phyloP scores from a whole-genome alignment of 2,888 invertebrate genomes.

The Creontiades dilutus region DNA sequence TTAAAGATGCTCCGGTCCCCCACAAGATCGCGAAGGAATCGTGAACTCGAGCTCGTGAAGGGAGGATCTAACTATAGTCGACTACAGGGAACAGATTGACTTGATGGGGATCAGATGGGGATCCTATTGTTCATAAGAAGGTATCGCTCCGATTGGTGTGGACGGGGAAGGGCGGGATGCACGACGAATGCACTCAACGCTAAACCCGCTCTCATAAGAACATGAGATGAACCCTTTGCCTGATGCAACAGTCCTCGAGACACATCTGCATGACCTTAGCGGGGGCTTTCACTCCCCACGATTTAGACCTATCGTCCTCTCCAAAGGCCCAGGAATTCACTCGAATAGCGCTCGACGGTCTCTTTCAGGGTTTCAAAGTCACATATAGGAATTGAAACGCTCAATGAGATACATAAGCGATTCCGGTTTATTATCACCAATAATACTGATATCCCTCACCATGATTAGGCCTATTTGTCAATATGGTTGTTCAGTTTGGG shows the following conservation, averaged over 20 bases:
- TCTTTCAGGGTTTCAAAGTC: neutral
- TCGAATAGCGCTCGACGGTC: neutral
- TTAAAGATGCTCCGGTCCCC: neutral
- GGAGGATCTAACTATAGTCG: neutral
- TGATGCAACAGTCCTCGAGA: slow-evolving; percentile 35
- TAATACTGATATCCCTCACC: no score
- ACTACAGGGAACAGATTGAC: slow-evolving; percentile 11
- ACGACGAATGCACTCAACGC: slow-evolving; percentile 10
- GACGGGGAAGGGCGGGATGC: neutral
- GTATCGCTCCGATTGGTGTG: neutral
- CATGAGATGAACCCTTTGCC: slow-evolving; percentile 6
- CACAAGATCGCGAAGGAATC: neutral
- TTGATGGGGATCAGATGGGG: slow-evolving; percentile 13
- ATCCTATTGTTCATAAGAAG: slow-evolving; percentile 34
- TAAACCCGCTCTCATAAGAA: neutral
- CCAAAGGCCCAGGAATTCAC: neutral
- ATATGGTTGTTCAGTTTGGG: no score
- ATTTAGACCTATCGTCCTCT: slow-evolving; percentile 5
- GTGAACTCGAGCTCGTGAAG: neutral
- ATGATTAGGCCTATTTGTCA: no score
- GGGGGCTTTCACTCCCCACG: slow-evolving; percentile 32
- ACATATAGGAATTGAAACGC: neutral
- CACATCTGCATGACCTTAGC: slow-evolving; percentile 35
- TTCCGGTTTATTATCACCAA: no score
- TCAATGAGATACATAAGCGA: no score